Conservation (phyloP, 1,140 invertebrate genomes). For the Oryzaephilus surinamensis region DNA sequence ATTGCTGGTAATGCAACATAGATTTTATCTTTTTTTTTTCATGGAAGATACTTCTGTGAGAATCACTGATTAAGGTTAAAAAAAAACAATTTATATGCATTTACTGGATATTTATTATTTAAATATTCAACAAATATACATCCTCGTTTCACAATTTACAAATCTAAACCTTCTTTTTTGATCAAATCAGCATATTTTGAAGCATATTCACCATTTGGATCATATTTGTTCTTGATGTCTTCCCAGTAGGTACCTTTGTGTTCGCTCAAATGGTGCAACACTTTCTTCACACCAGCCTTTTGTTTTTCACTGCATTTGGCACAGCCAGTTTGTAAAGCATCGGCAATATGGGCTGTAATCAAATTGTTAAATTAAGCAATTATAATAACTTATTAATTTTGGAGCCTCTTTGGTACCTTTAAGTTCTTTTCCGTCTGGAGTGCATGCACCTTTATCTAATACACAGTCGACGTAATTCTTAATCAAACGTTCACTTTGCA, state of each 20-base stretch:
- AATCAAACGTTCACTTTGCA: conserved; percentile 51
- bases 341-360: conserved; percentile 40
- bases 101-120: no score
- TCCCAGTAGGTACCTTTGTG: conserved; percentile 40
- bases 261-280: conserved; percentile 45
- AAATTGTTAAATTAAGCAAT: not conserved
- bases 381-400: not conserved
- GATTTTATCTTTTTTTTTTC: no score
- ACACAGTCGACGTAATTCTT: conserved; percentile 54
- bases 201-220: conserved; percentile 39
- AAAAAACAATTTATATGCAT: no score
- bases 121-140: no score
- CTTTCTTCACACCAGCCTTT: conserved; percentile 45
- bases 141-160: no score
- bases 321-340: conserved; percentile 53
- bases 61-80: no score
- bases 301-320: conserved; percentile 51
- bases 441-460: conserved; percentile 52
- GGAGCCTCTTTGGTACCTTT: conserved; percentile 48
- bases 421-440: conserved; percentile 52
- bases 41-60: no score
- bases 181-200: conserved; percentile 16
- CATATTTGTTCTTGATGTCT: conserved; percentile 42
- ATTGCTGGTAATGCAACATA: no score
- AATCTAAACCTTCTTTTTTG: conserved; percentile 1